Conservation (phyloP, 1,140 invertebrate genomes). For the Drosophila guanche region DNA sequence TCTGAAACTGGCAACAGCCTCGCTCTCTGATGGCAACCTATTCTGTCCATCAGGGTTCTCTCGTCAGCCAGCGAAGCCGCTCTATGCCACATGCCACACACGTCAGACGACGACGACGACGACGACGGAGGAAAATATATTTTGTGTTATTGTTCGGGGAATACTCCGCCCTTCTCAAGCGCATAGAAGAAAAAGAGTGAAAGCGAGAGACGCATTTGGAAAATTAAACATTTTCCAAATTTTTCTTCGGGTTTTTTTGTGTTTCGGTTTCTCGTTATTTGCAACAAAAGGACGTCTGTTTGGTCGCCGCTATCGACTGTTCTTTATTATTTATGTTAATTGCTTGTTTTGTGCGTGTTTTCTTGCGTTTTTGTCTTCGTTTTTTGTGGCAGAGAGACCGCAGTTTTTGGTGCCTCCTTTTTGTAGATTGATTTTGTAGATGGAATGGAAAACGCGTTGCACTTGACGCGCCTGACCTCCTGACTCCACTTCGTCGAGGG, state of each 20-base stretch:
- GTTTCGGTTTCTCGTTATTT: constrained; percentile 3
- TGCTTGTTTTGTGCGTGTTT: constrained; percentile 67
- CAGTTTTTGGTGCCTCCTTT: constrained; percentile 21
- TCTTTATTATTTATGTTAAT: constrained; percentile 76
- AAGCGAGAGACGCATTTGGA: constrained; percentile 48
- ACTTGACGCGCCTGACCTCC: constrained; percentile 20
- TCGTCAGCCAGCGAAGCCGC: constrained; percentile 17
- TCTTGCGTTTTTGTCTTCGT: constrained; percentile 42
- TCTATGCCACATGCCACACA: constrained; percentile 31
- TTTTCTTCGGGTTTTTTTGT: constrained; percentile 30
- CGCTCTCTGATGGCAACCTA: too few relatives aligned
- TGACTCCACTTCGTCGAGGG: not conserved
- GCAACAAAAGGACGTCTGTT: constrained; percentile 11
- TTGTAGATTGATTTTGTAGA: constrained; percentile 55
- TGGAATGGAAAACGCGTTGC: constrained; percentile 49
- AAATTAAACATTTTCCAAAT: constrained; percentile 59
- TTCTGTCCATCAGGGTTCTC: not conserved
- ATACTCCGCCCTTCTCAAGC: constrained; percentile 12
- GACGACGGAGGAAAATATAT: constrained; percentile 1
- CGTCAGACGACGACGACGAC: constrained; percentile 4
- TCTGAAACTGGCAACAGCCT: too few relatives aligned
- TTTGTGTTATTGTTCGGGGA: constrained; percentile 47
- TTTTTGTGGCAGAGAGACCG: not conserved
- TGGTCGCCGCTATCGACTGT: constrained; percentile 5
- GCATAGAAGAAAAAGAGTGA: constrained; percentile 10